Evolutionary conservation across 2,797 vertebrate genomes (phyloP).

Genomic region (Harpagifer antarcticus): DNA sequence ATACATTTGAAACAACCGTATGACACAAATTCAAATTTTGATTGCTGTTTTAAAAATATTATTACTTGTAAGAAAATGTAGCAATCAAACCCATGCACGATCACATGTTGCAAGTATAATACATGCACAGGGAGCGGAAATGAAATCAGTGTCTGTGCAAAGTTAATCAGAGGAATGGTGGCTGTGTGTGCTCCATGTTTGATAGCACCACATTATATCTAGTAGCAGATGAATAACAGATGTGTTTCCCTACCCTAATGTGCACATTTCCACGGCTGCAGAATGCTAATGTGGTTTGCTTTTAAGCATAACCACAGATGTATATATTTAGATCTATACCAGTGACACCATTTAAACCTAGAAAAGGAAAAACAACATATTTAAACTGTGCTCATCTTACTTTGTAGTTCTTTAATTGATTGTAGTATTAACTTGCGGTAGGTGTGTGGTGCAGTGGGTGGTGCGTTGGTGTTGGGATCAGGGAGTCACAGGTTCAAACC

Average conservation of each 20-base stretch:
- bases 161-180: conserved; percentile 2
- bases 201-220: conserved; percentile 33
- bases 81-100: not conserved
- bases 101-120: not conserved
- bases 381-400: not conserved
- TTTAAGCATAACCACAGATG: conserved; percentile 20
- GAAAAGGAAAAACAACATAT: not conserved
- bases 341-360: not conserved
- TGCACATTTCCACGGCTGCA: conserved; percentile 32
- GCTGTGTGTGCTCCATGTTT: conserved; percentile 16
- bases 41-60: not conserved
- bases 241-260: conserved; percentile 37
- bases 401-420: no score
- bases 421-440: no score
- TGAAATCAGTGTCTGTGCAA: conserved; percentile 6
- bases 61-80: not conserved
- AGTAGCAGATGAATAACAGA: conserved; percentile 51
- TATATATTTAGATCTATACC: conserved; percentile 24
- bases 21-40: not conserved
- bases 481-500: no score
- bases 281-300: conserved; percentile 27
- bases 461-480: no score
- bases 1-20: not conserved
- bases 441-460: no score
- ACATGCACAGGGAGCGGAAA: not conserved